phyloP scores from a whole-genome alignment of 1,140 invertebrate genomes.

The Leptonema lineaticorne region DNA sequence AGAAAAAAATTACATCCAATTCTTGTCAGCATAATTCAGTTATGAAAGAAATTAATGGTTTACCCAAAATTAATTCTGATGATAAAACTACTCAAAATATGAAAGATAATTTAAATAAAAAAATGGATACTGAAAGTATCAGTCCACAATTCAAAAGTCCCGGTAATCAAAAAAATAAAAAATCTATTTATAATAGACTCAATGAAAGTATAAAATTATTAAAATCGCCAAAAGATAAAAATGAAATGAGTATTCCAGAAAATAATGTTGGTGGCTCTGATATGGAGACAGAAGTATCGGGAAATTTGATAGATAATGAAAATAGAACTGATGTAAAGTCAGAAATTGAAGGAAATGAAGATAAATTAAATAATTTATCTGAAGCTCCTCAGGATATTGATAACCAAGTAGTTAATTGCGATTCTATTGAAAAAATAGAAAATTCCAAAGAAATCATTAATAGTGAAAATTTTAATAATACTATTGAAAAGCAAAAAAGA shows the following conservation, averaged over 20 bases:
- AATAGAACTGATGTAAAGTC: too few species aligned
- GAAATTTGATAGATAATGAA: too few species aligned
- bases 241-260: background rate
- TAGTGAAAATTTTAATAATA: too few species aligned
- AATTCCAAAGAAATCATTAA: too few species aligned
- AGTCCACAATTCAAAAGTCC: slow-evolving; percentile 5
- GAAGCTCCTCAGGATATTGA: too few species aligned
- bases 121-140: background rate
- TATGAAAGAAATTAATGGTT: background rate
- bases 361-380: too few species aligned
- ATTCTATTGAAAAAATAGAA: background rate
- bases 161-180: slow-evolving; percentile 18
- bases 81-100: slow-evolving; percentile 35
- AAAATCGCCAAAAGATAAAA: slow-evolving; percentile 1
- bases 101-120: slow-evolving; percentile 23
- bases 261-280: too few species aligned
- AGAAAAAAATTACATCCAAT: too few species aligned
- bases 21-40: too few species aligned
- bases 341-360: background rate
- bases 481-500: too few species aligned
- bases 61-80: slow-evolving; percentile 27
- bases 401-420: too few species aligned
- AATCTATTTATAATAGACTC: slow-evolving; percentile 25
- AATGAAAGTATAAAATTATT: slow-evolving; percentile 25
- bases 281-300: too few species aligned